Base-by-base conservation (phyloP, 2,888 invertebrate genomes). In the Epinotia nisella region DNA sequence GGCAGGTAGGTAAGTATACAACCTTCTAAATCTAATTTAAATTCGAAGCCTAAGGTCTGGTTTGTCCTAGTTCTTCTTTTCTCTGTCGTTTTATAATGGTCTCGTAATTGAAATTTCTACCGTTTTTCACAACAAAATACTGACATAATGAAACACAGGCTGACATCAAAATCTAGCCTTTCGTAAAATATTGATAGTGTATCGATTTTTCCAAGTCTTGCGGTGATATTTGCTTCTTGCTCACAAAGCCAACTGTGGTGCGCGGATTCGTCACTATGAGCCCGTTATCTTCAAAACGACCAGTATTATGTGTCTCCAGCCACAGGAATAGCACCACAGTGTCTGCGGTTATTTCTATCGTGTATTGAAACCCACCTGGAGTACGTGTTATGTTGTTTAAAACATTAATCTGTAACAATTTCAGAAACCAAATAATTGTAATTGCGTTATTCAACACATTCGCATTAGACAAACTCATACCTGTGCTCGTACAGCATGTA, bases 211-310 rank as follows among this genome's bases (percentile, higher is more conserved):
- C 75, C 55, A 93, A 77, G 9, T 82, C 79, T 15, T 77, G 72
- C 3, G 83, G 77, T 10, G 81, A 72, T 19, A 90, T 76, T 3
- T 82, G 71, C 15, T 76, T 78, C 24, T 78, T 76, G 15, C 82
- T 85, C 4, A 79, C 67, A 68, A 85, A 92, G 21, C 74, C 79
- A 0, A 86, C 78, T 53, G 75, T 76, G 0, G 82, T 75, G 13
- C 79, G 76, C 1, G 86, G 79, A 17, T 87, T 82, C 0, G 92
- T 90, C 60, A 95, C 81, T 11, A 95, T 91, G 41, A 97, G 96
- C 0, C 97, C 98, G 87, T 98, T 97, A 78, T 97, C 96, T 0
- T 95, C 95, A 85, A 97, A 97, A 73, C 88, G 90, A 1, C 97
- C 97, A 55, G 91, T 83, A 3, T 86, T 83, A 2, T 85, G 87